A percentile compares a stretch with the other conserved stretches of the same genome.
phyloP scores from a whole-genome alignment of 2,888 invertebrate species.

The Tinea pellionella region DNA sequence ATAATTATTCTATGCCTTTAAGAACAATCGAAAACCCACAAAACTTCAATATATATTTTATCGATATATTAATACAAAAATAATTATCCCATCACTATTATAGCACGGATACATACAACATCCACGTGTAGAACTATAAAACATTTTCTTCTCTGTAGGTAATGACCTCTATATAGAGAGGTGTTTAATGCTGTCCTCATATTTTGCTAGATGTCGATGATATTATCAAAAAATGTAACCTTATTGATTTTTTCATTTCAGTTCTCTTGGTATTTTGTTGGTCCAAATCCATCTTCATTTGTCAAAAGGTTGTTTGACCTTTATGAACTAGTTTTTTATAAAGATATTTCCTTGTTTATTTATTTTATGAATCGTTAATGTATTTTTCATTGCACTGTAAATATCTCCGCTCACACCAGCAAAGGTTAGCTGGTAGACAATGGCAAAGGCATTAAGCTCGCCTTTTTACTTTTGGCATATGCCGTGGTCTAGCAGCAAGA shows the following conservation, averaged over 20 bases:
- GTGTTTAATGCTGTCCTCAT: slow-evolving; percentile 8
- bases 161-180: slow-evolving; percentile 7
- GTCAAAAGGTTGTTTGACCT: too few species aligned
- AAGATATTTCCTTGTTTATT: too few species aligned
- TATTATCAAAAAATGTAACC: neutral
- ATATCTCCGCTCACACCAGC: too few species aligned
- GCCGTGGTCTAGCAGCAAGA: too few species aligned
- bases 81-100: neutral
- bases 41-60: neutral
- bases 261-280: neutral
- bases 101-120: neutral
- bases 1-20: too few species aligned
- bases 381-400: too few species aligned
- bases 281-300: too few species aligned
- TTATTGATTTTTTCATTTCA: neutral
- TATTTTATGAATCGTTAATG: too few species aligned
- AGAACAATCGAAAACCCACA: neutral
- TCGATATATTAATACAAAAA: neutral
- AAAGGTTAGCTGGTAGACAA: too few species aligned
- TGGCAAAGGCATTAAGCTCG: too few species aligned
- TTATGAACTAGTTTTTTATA: too few species aligned
- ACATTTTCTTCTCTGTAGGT: slow-evolving; percentile 8
- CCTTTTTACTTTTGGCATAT: too few species aligned
- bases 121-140: slow-evolving; percentile 2
- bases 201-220: slow-evolving; percentile 10